Evolutionary conservation across 2,797 vertebrate species (phyloP).

Genomic region (Acanthiza pusilla): DNA sequence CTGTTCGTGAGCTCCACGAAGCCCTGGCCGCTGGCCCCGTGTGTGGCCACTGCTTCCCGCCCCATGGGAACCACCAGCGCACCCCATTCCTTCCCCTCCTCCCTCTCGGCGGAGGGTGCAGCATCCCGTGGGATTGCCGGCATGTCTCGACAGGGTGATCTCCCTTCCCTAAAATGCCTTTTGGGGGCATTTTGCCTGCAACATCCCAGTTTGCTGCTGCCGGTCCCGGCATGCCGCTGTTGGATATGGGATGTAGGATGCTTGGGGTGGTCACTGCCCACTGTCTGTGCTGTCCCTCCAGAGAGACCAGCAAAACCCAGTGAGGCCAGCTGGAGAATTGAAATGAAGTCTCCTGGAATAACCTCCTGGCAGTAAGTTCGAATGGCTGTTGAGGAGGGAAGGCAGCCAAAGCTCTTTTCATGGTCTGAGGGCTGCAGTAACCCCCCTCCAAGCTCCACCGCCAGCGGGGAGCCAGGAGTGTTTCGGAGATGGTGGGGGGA

Average conservation of each 20-base stretch:
- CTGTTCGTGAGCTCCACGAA: background rate
- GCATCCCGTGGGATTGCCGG: background rate
- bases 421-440: background rate
- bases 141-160: background rate
- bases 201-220: background rate
- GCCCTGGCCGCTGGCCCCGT: rapidly evolving
- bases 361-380: background rate
- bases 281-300: background rate
- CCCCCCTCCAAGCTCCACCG: background rate
- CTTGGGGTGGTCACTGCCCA: background rate
- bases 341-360: conserved; percentile 37
- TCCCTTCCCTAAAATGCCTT: background rate
- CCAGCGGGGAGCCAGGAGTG: background rate
- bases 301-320: background rate
- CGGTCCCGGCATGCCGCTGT: rapidly evolving
- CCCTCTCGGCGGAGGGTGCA: background rate
- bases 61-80: background rate
- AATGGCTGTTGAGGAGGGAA: background rate
- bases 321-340: background rate
- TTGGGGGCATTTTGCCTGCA: background rate
- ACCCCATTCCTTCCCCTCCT: background rate
- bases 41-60: background rate
- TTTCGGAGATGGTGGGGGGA: background rate
- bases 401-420: conserved; percentile 1
- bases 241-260: background rate